Evolutionary conservation across 2,113 vertebrate species (phyloP), one percentile per base, ranked within the genome.

Genomic region (Himantopus leucocephalus): DNA sequence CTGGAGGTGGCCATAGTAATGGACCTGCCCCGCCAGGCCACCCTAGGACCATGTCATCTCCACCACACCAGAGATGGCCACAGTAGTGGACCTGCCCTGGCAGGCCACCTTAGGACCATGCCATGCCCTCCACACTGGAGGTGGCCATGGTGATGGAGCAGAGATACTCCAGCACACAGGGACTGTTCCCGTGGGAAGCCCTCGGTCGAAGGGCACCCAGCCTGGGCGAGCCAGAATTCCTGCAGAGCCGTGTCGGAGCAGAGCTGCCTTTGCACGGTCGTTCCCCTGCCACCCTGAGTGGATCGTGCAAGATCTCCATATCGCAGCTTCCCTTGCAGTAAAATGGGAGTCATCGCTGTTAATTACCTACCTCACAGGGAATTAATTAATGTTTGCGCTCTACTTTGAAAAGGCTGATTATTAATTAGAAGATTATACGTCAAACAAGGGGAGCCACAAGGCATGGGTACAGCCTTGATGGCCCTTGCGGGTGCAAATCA

Each of bases 311-410:
- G 52, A 86, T 91, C 76, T 62, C 80, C 26, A 9, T 68, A 27
- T 75, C 41, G 0, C 79, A 45, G 81, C 78, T 91, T 85, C 86
- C 64, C 76, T 92, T 11, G 16, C 89, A 85, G 55, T 70, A 97
- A 95, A 94, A 97, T 88, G 95, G 94, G 94, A 96, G 92, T 96
- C 94, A 91, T 83, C 7, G 4, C 80, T 86, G 78, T 95, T 97
- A 97, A 97, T 96, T 97, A 94, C 92, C 93, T 92, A 60, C 91
- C 92, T 96, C 52, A n/a, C 16, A 0, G 70, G 67, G 78, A 95
- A 95, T 94, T 97, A 97, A 97, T 97, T 96, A 97, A 96, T 94
- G 93, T 97, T 96, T 91, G 93, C 3, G 5, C 80, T 96, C 93
- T 64, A 47, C 89, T 97, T 96, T 94, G 71, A 96, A 97, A 94